These are phyloP conservation scores for Meiosimyza platycephala DNA, from an alignment of 2,888 invertebrate species.

Conservation along the genomic window DNA sequence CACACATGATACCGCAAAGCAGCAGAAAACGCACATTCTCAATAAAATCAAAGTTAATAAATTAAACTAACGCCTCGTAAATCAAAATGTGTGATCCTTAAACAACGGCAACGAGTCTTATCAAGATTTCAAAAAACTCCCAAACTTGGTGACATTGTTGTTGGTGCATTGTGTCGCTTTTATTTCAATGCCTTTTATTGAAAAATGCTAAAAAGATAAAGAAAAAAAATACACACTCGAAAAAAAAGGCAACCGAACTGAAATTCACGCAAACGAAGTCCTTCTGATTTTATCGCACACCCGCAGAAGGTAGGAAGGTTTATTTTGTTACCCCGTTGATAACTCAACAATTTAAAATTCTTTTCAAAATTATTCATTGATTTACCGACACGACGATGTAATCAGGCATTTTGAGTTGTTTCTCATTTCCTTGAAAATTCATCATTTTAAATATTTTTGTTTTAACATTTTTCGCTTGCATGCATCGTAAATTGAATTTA, in stretches of 20 bases:
- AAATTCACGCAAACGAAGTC: neutral
- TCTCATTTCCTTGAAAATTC: slow-evolving; percentile 34
- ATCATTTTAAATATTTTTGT: slow-evolving; percentile 24
- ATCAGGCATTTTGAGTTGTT: slow-evolving; percentile 26
- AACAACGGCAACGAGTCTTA: slow-evolving; percentile 27
- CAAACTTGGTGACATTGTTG: slow-evolving; percentile 33
- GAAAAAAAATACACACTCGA: no score
- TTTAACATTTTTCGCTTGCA: neutral
- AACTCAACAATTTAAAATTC: slow-evolving; percentile 6
- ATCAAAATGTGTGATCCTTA: slow-evolving; percentile 38
- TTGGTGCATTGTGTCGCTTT: slow-evolving; percentile 2
- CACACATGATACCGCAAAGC: slow-evolving; percentile 4
- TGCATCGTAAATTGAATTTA: slow-evolving; percentile 12
- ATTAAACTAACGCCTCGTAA: slow-evolving; percentile 49
- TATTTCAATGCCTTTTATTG: neutral
- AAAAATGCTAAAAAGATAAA: no score
- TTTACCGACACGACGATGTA: slow-evolving; percentile 1
- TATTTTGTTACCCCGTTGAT: slow-evolving; percentile 1
- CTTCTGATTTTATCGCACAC: slow-evolving; percentile 31
- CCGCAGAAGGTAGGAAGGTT: slow-evolving; percentile 16
- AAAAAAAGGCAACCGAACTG: no score
- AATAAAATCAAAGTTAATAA: slow-evolving; percentile 44
- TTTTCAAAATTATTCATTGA: neutral
- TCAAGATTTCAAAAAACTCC: slow-evolving; percentile 33
- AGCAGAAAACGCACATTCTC: neutral